Evolutionary conservation across 2,888 invertebrate genomes (phyloP).

Genomic region (Ecdyonurus torrentis): DNA sequence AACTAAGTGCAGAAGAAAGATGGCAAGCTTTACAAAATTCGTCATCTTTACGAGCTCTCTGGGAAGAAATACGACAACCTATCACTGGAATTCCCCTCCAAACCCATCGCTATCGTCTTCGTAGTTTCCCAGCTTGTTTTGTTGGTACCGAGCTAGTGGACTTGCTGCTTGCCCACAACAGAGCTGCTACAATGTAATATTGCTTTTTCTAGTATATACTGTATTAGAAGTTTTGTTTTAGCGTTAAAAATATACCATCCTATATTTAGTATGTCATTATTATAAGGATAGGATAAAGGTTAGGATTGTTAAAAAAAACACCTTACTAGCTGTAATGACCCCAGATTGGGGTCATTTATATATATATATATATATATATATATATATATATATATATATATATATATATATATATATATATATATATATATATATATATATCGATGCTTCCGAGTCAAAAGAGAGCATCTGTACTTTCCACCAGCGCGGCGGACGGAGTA

Average conservation of each 20-base stretch:
- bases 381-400: too few species aligned
- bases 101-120: conserved; percentile 49
- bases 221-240: too few species aligned
- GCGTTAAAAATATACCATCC: too few species aligned
- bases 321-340: not conserved
- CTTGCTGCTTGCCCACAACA: conserved; percentile 65
- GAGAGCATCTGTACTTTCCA: too few species aligned
- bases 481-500: too few species aligned
- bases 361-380: not conserved
- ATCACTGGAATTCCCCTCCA: conserved; percentile 38
- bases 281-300: too few species aligned
- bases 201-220: not conserved
- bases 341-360: conserved; percentile 1
- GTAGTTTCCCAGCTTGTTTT: conserved; percentile 58
- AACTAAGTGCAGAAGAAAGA: too few species aligned
- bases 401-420: too few species aligned
- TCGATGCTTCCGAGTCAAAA: too few species aligned
- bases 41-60: conserved; percentile 40
- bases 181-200: conserved; percentile 50
- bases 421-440: too few species aligned
- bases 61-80: conserved; percentile 39
- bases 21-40: conserved; percentile 36
- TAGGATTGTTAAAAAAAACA: too few species aligned
- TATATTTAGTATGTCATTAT: too few species aligned
- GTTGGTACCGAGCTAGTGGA: conserved; percentile 65